These are phyloP conservation scores for Sthenelais limicola DNA, from an alignment of 2,888 invertebrate species.

Conservation along the genomic window DNA sequence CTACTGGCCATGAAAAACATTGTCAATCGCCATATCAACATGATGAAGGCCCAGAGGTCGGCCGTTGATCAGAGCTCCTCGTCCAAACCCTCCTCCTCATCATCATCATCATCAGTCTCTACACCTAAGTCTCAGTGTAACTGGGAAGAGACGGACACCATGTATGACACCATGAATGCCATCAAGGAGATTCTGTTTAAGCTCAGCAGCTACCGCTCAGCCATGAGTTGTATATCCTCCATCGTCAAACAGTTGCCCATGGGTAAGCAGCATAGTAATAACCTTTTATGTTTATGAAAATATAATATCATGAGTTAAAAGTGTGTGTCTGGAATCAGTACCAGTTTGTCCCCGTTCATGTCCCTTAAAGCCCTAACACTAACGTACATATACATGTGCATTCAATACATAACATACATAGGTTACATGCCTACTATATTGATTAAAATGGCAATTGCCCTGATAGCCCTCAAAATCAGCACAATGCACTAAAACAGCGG, in stretches of 20 bases:
- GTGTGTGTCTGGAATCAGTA: too few relatives aligned
- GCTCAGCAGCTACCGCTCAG: conserved; percentile 58
- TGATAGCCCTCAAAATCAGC: too few relatives aligned
- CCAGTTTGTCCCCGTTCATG: too few relatives aligned
- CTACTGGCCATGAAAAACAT: conserved; percentile 61
- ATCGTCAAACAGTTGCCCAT: conserved; percentile 61
- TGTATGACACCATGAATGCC: conserved; percentile 52
- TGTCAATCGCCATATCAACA: conserved; percentile 53
- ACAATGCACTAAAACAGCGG: too few relatives aligned
- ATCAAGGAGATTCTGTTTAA: conserved; percentile 54
- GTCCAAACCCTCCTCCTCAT: not conserved
- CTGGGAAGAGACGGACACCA: conserved; percentile 57
- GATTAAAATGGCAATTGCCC: too few relatives aligned
- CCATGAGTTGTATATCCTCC: conserved; percentile 61
- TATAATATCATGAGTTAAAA: too few relatives aligned
- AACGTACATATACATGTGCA: too few relatives aligned
- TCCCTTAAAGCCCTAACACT: too few relatives aligned
- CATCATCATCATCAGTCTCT: too few relatives aligned
- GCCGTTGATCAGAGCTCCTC: not conserved
- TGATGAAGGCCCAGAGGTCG: not conserved
- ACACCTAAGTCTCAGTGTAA: conserved; percentile 55
- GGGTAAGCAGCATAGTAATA: conserved; percentile 51
- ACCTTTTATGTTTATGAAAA: too few relatives aligned
- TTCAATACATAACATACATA: too few relatives aligned
- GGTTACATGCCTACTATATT: too few relatives aligned